A percentile compares a stretch with the other conserved stretches of the same genome.
Evolutionary conservation across 1,140 invertebrate genomes (phyloP).

Genomic region (Aporrectodea caliginosa): DNA sequence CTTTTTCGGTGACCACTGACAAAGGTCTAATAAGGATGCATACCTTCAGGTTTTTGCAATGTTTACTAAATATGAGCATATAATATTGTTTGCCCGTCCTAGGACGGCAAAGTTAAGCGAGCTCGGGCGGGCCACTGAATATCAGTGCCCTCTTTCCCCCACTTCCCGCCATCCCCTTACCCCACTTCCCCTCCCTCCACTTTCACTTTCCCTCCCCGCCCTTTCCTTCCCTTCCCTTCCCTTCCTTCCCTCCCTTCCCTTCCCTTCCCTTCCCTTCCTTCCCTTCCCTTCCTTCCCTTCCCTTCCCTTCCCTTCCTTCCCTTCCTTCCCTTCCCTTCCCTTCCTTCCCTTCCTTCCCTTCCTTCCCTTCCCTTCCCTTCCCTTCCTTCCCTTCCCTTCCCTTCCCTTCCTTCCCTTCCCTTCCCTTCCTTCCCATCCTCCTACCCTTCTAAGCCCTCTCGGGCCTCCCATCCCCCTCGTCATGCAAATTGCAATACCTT

Average conservation of each 20-base stretch:
- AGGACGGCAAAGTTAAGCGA: no score
- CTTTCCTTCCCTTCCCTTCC: background rate
- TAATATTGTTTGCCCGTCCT: no score
- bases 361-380: background rate
- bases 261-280: background rate
- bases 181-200: background rate
- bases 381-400: background rate
- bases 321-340: background rate
- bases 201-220: background rate
- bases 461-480: background rate
- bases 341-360: background rate
- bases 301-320: background rate
- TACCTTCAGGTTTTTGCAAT: no score
- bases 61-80: no score
- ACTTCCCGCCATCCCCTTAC: no score
- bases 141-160: no score
- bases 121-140: no score
- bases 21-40: no score
- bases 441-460: background rate
- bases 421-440: background rate
- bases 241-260: background rate
- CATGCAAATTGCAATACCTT: no score
- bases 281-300: background rate
- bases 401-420: background rate
- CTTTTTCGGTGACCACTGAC: no score